These are phyloP conservation scores for Penaeus vannamei DNA, from an alignment of 1,140 invertebrate species.

Conservation along the genomic window DNA sequence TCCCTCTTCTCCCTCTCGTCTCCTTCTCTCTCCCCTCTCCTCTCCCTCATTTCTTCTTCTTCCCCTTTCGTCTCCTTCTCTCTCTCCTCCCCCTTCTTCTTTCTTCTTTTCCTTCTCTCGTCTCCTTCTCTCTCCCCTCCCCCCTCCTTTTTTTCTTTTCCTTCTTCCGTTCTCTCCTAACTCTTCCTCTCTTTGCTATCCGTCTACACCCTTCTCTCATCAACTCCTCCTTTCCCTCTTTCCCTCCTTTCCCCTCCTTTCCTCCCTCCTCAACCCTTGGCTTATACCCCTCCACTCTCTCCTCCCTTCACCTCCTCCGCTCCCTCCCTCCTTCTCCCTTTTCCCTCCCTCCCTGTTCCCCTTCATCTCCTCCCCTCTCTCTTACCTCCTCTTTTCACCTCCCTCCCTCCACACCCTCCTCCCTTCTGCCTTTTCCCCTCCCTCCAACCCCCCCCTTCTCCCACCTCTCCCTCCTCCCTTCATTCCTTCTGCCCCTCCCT, in stretches of 20 bases:
- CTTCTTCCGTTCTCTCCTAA: not conserved
- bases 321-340: not conserved
- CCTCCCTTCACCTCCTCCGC: not conserved
- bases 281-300: not conserved
- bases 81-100: not conserved
- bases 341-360: not conserved
- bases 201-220: not conserved
- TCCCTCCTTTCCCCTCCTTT: too few species aligned
- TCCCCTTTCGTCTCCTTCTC: not conserved
- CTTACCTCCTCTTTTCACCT: not conserved
- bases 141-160: not conserved
- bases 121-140: too few species aligned
- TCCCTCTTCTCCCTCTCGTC: too few species aligned
- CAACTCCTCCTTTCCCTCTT: not conserved
- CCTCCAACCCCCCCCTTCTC: not conserved
- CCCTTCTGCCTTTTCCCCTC: not conserved
- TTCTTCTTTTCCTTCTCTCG: too few species aligned
- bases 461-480: not conserved
- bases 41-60: not conserved
- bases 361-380: too few species aligned
- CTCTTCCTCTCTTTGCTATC: not conserved
- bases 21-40: not conserved
- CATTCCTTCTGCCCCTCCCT: not conserved
- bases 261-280: not conserved
- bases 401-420: not conserved